Percentiles rank a stretch among this genome's conserved stretches.
Conservation (phyloP, 2,888 invertebrate species). For the Maniola hyperantus region DNA sequence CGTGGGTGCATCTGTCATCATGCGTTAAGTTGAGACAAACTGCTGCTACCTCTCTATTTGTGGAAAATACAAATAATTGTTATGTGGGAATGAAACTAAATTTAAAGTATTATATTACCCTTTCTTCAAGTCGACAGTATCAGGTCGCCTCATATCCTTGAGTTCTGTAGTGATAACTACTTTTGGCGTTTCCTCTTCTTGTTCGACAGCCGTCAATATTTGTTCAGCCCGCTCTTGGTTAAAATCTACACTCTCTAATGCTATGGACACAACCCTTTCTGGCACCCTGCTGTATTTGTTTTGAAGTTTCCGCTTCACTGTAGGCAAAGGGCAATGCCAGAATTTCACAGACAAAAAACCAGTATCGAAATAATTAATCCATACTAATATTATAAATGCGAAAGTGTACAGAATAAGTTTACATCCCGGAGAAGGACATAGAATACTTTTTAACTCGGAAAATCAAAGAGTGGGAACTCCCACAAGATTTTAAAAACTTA, state of each 20-base stretch:
- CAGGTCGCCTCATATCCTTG: constrained; percentile 49
- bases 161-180: constrained; percentile 45
- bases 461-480: too few species aligned
- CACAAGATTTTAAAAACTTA: too few species aligned
- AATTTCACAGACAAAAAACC: neutral
- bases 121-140: constrained; percentile 49
- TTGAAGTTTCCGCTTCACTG: constrained; percentile 88
- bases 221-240: constrained; percentile 91
- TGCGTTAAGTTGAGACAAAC: too few species aligned
- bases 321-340: constrained; percentile 5
- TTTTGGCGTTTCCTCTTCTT: constrained; percentile 82
- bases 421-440: too few species aligned
- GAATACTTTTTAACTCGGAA: too few species aligned
- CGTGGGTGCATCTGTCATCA: too few species aligned
- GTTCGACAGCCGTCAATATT: constrained; percentile 87
- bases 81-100: neutral
- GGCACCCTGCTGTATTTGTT: constrained; percentile 89
- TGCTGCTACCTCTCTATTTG: too few species aligned
- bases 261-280: constrained; percentile 91
- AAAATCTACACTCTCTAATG: constrained; percentile 93
- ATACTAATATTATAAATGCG: too few species aligned
- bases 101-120: constrained; percentile 52
- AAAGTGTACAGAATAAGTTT: too few species aligned
- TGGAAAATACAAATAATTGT: too few species aligned
- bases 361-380: too few species aligned